phyloP scores from a whole-genome alignment of 2,797 vertebrate genomes.

The Onychomys leucogaster region DNA sequence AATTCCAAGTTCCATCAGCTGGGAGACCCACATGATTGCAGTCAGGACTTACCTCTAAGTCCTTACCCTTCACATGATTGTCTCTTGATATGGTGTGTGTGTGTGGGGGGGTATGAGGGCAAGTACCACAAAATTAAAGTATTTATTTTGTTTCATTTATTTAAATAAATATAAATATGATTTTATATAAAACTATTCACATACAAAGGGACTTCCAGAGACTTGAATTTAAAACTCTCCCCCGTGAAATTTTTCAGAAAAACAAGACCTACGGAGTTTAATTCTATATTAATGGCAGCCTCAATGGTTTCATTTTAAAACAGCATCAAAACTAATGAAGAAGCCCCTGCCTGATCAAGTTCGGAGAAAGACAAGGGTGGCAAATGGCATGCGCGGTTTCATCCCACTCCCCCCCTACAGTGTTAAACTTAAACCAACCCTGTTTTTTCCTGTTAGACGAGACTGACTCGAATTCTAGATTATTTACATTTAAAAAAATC shows the following conservation, averaged over 20 bases:
- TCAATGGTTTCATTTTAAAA: constrained; percentile 56
- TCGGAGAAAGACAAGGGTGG: background rate
- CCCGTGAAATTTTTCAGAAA: constrained; percentile 69
- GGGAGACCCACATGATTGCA: background rate
- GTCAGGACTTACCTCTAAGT: background rate
- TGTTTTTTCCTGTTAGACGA: constrained; percentile 52
- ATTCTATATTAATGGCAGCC: constrained; percentile 64
- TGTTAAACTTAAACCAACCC: constrained; percentile 57
- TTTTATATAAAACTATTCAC: constrained; percentile 93
- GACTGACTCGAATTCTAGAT: constrained; percentile 73
- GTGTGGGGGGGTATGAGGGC: background rate
- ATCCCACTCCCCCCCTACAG: background rate
- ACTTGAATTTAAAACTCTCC: constrained; percentile 69
- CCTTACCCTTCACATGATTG: background rate
- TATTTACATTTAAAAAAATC: constrained; percentile 75
- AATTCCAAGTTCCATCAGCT: background rate
- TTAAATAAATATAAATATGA: constrained; percentile 99
- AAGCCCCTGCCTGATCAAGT: constrained; percentile 14
- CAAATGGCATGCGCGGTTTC: background rate
- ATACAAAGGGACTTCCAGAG: constrained; percentile 84
- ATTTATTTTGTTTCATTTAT: constrained; percentile 89
- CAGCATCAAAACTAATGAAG: constrained; percentile 33
- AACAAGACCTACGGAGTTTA: constrained; percentile 68
- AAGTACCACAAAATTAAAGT: constrained; percentile 62
- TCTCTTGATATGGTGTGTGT: background rate